phyloP scores from a whole-genome alignment of 2,888 invertebrate species.

The Agriotes lineatus region DNA sequence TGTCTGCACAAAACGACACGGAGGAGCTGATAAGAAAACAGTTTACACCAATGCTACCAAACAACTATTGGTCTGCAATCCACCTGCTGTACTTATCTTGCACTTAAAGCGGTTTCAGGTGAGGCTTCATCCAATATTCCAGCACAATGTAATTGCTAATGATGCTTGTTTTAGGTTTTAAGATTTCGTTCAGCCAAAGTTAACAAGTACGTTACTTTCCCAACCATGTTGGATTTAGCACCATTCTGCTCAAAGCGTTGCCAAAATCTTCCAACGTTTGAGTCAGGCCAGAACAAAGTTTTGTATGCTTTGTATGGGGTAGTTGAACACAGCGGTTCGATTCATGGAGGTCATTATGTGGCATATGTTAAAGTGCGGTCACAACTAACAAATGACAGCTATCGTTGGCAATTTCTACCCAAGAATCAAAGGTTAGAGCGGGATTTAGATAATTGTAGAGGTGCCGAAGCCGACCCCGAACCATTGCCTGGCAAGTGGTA shows the following conservation, averaged over 20 bases:
- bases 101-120: slow-evolving; percentile 97
- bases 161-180: slow-evolving; percentile 51
- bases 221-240: slow-evolving; percentile 86
- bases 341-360: slow-evolving; percentile 92
- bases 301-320: slow-evolving; percentile 94
- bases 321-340: slow-evolving; percentile 93
- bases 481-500: slow-evolving; percentile 89
- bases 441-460: slow-evolving; percentile 63
- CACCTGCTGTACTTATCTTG: slow-evolving; percentile 93
- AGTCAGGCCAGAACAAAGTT: slow-evolving; percentile 65
- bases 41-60: slow-evolving; percentile 87
- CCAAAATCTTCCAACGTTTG: slow-evolving; percentile 70
- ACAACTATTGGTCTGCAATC: slow-evolving; percentile 88
- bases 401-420: slow-evolving; percentile 81
- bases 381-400: slow-evolving; percentile 73
- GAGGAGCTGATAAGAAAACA: slow-evolving; percentile 77
- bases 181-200: slow-evolving; percentile 81
- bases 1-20: slow-evolving; percentile 83
- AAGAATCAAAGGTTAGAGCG: slow-evolving; percentile 60
- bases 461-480: slow-evolving; percentile 63
- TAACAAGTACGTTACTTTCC: slow-evolving; percentile 88
- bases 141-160: neutral
- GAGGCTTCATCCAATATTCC: slow-evolving; percentile 34
- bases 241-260: slow-evolving; percentile 85
- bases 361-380: slow-evolving; percentile 93